Conservation (phyloP, 2,888 invertebrate species). For the Agonopterix heracliana region DNA sequence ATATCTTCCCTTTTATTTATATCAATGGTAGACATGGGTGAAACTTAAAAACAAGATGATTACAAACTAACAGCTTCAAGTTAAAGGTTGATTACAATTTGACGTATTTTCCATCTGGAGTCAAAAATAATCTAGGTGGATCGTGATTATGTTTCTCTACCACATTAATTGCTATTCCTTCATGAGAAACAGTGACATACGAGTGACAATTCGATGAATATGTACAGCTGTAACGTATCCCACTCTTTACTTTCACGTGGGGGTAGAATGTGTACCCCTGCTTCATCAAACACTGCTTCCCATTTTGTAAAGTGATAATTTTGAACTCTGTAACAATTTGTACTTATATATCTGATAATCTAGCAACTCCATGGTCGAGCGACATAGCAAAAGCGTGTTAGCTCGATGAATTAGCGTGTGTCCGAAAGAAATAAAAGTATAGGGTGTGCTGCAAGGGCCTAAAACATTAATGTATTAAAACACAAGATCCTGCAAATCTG, state of each 20-base stretch:
- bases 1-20: too few species aligned
- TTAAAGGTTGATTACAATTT: conserved; percentile 2
- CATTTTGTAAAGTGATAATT: not conserved
- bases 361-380: too few species aligned
- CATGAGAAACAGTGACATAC: conserved; percentile 14
- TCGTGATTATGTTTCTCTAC: conserved; percentile 14
- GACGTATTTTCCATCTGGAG: conserved; percentile 7
- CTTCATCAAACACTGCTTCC: conserved; percentile 4
- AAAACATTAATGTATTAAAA: too few species aligned
- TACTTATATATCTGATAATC: too few species aligned
- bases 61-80: too few species aligned
- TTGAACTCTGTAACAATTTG: not conserved
- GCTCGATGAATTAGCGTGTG: too few species aligned
- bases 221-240: conserved; percentile 26
- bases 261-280: conserved; percentile 12
- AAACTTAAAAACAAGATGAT: too few species aligned
- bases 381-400: too few species aligned
- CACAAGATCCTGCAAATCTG: too few species aligned
- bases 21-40: too few species aligned
- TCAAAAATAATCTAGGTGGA: conserved; percentile 10
- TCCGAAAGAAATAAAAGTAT: too few species aligned
- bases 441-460: too few species aligned
- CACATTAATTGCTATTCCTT: conserved; percentile 8
- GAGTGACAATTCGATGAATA: conserved; percentile 24
- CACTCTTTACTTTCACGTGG: conserved; percentile 17